Base-by-base conservation (phyloP, 2,888 invertebrate genomes). In the Melanostoma mellinum region DNA sequence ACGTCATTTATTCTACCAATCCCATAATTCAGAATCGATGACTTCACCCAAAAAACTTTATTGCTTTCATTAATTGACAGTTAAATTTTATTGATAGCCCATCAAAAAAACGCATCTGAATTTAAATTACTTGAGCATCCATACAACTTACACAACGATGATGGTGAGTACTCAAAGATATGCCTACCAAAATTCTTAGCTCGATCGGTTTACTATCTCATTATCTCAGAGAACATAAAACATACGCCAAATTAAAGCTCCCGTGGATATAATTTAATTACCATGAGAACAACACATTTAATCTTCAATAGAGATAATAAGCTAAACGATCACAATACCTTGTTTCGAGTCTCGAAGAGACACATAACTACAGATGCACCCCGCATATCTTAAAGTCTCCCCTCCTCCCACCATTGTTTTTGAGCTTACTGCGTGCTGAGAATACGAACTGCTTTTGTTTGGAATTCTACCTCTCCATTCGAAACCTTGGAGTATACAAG, bases 301-400 rank as follows among this genome's bases (percentile, higher is more conserved):
- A 76, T 77, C 76, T 77, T 52, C 42, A n/a, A 56, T 82, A 38
- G 46, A 76, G 55, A 60, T 71, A 72, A 72, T 36, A 67, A 56
- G 53, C 55, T 46, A 67, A 61, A 55, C 3, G 38, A 32, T 44
- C 46, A 20, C 20, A 20, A 20, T 20, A 20, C 20, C 20, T 50
- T 44, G 50, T 9, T 42, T 77, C 77, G 82, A 82, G 82, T 65
- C 80, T 80, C 80, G 75, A 80, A 56, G 38, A 38, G 33, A 42
- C 33, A 50, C 40, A 55, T 6, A 3, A 30, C 42, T n/a, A 65
- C 33, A 20, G 52, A 60, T 44, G 44, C 58, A 60, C 58, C 58
- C 58, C 20, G 20, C 20, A 20, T 20, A 20, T 20, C 3, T 33
- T 6, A 10, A 10, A 10, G 8, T 38, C 8, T 44, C 33, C 38